phyloP scores from a whole-genome alignment of 2,113 vertebrate species.

The Pedionomus torquatus region DNA sequence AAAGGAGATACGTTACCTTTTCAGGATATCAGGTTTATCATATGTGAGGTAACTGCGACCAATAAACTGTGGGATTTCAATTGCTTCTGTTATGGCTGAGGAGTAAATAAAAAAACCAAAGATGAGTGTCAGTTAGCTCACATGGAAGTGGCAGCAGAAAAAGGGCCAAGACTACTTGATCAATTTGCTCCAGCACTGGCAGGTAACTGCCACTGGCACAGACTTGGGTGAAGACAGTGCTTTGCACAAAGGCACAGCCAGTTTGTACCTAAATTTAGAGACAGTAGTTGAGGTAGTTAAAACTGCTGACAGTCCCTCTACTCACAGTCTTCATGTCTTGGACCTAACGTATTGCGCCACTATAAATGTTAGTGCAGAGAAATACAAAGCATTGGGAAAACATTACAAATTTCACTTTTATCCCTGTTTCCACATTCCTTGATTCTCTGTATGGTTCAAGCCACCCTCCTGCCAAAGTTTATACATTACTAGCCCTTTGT shows the following conservation, averaged over 20 bases:
- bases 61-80: slow-evolving; percentile 97
- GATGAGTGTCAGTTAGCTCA: slow-evolving; percentile 4
- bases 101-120: background rate
- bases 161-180: background rate
- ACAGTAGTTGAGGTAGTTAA: background rate
- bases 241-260: background rate
- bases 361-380: background rate
- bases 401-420: background rate
- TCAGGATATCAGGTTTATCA: slow-evolving; percentile 89
- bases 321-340: background rate
- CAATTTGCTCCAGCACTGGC: background rate
- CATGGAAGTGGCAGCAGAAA: background rate
- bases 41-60: slow-evolving; percentile 94
- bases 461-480: background rate
- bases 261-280: background rate
- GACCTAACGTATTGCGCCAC: background rate
- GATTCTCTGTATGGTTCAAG: background rate
- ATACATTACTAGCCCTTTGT: background rate
- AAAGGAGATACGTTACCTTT: slow-evolving; percentile 78
- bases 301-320: background rate
- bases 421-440: background rate
- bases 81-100: slow-evolving; percentile 90
- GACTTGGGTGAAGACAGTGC: background rate
- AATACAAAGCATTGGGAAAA: background rate
- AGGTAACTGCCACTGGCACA: background rate